Percentiles rank a stretch among this genome's conserved stretches.
phyloP scores from a whole-genome alignment of 2,888 invertebrate genomes.

The Fabriciana adippe region DNA sequence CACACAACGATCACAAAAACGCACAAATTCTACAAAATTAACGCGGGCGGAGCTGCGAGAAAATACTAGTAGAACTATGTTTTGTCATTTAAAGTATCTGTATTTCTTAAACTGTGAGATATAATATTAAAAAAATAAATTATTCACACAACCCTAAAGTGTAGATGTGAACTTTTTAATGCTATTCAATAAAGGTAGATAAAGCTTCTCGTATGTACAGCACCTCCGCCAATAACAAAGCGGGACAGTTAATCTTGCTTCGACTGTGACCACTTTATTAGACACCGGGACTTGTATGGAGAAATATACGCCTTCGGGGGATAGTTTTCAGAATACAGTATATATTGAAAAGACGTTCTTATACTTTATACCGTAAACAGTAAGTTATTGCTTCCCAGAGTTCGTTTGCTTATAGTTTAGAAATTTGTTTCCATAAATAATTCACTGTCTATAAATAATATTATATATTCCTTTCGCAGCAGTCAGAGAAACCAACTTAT shows the following conservation, averaged over 20 bases:
- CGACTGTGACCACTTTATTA: conserved; percentile 81
- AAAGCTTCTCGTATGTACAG: conserved; percentile 50
- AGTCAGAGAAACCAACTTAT: too few relatives aligned
- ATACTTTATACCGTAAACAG: conserved; percentile 3
- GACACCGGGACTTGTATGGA: conserved; percentile 72
- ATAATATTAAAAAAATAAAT: too few relatives aligned
- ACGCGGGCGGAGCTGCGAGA: too few relatives aligned
- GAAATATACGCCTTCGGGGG: conserved; percentile 76
- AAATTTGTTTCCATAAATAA: neutral
- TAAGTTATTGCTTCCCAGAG: conserved; percentile 5
- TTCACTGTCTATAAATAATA: too few relatives aligned
- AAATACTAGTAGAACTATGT: too few relatives aligned
- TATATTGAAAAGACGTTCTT: conserved; percentile 17
- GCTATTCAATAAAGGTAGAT: conserved; percentile 28
- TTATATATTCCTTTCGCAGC: too few relatives aligned
- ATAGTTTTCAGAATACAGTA: conserved; percentile 52
- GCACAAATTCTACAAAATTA: too few relatives aligned
- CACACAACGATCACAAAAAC: too few relatives aligned
- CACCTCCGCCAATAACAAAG: conserved; percentile 69
- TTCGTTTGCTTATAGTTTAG: neutral
- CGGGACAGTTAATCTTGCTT: conserved; percentile 77
- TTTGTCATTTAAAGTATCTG: too few relatives aligned
- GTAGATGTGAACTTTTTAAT: conserved; percentile 4
- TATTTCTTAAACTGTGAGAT: too few relatives aligned
- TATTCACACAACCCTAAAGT: neutral